These are phyloP conservation scores for Peromyscus aztecus DNA, from an alignment of 2,797 vertebrate species.

Conservation along the genomic window DNA sequence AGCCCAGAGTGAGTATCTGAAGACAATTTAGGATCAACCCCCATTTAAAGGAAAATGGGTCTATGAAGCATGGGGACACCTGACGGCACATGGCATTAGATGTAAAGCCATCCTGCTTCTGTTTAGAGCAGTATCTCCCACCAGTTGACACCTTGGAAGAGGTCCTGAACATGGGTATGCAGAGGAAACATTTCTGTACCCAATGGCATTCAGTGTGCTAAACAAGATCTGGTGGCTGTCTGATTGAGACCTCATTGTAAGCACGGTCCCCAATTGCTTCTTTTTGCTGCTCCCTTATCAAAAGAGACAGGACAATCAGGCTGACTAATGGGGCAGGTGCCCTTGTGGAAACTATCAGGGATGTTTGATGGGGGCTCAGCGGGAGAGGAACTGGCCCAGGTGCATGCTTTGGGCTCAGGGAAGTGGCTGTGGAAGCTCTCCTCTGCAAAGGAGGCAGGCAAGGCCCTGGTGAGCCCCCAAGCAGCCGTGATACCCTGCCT, in stretches of 20 bases:
- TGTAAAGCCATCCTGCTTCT: background rate
- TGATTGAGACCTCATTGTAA: background rate
- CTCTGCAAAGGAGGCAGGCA: background rate
- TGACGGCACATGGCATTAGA: background rate
- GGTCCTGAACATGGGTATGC: background rate
- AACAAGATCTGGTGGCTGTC: background rate
- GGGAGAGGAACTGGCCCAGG: background rate
- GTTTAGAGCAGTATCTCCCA: background rate
- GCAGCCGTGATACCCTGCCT: too few relatives aligned
- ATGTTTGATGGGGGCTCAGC: background rate
- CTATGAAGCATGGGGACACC: background rate
- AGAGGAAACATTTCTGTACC: background rate
- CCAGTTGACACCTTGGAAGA: background rate
- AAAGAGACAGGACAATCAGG: constrained; percentile 47
- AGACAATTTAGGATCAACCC: background rate
- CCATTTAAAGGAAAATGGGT: background rate
- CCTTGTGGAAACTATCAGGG: background rate
- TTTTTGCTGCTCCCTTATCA: constrained; percentile 12
- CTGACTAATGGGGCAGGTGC: constrained; percentile 51
- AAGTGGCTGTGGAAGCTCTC: background rate
- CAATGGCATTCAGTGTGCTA: background rate
- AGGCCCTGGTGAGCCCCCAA: background rate
- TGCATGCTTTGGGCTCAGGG: background rate
- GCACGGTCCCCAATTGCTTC: constrained; percentile 36
- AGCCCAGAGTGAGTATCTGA: background rate